Base-by-base conservation (phyloP, 1,140 invertebrate species). In the Octopus bimaculoides region DNA sequence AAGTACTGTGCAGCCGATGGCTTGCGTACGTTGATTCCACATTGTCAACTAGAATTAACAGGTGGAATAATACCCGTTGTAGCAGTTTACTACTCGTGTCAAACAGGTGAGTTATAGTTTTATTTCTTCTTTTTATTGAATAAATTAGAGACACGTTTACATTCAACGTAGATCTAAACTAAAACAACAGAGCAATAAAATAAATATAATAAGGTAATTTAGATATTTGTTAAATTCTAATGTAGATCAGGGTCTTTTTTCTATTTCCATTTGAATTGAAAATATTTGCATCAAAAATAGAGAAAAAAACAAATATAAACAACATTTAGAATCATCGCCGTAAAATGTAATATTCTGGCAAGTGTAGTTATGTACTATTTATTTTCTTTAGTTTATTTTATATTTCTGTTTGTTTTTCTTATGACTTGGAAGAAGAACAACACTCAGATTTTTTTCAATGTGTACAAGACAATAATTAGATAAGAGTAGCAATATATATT, bases 61-160 rank as follows among this genome's bases (percentile, higher is more conserved):
- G 74, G 74, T 5, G 74, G 41, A 52, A 14, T n/a, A 7, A 17
- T 17, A 9, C n/a, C 74, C 14, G 74, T 75, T 8, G 74, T 75
- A 12, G 74, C 74, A 52, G 74, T 75, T 53, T 52, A 52, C 20
- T 75, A 75, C 17, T 75, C 74, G 6, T 75, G 74, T 53, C 52
- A 52, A 75, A 20, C 74, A 75, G 74, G 74, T 75, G 41, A 75
- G 74, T 10, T 14, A 6, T 9, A 10, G 17, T 61, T 61, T 12
- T 61, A 12, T 61, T 12, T 17, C 17, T 61, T 12, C 17, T 12
- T 17, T 61, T 61, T 9, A 61, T 12, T 9, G 9, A 17, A 61
- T 17, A 12, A 61, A 1, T 17, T 4, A 61, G 56, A 9, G 56
- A 12, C 56, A 61, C 9, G 9, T 61, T 9, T 9, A 17, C 17